Base-by-base conservation (phyloP, 1,140 invertebrate species). In the Bombyx mori region DNA sequence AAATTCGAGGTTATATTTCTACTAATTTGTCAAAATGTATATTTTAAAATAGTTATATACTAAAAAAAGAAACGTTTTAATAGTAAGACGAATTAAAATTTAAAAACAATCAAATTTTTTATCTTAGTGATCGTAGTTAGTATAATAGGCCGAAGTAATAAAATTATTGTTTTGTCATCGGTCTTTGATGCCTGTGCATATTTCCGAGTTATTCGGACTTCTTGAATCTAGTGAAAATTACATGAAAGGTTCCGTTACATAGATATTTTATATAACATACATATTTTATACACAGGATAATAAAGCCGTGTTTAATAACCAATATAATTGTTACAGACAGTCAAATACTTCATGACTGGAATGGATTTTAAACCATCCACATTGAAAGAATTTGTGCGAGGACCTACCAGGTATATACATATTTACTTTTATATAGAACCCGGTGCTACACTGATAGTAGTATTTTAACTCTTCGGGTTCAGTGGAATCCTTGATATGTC, bases 361-460 rank as follows among this genome's bases (percentile, higher is more conserved):
- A 44, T 62, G 18, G 69, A 81, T 54, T 83, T 81, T 50, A 81
- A 73, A 61, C 80, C 82, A 2, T 60, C 76, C 2, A 74, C 78
- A 0, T 63, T 83, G 9, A 77, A 74, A 44, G 82, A 86, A 50
- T 83, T 81, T 42, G 57, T 83, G 6, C 71, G 82, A 3, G 82
- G 80, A 5, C 82, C 82, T 0, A n/a, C 61, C 9, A 75, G 58
- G 79, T 82, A 71, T 52, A 58, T 42, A 47, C 1, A 3, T 18
- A 18, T 18, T 18, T 18, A 18, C 1, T 18, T 18, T 18, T 18
- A 18, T 18, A 18, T 18, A 18, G 12, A 18, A 18, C 12, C 12
- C 12, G 12, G 12, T 53, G 8, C 8, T 12, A 51, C 1, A 51
- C 49, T 18, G 22, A 51, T 35, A 18, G 1, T 18, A 18, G 12